Percentiles rank a stretch among this genome's conserved stretches.
phyloP scores from a whole-genome alignment of 1,140 invertebrate species.

The Belonocnema kinseyi region DNA sequence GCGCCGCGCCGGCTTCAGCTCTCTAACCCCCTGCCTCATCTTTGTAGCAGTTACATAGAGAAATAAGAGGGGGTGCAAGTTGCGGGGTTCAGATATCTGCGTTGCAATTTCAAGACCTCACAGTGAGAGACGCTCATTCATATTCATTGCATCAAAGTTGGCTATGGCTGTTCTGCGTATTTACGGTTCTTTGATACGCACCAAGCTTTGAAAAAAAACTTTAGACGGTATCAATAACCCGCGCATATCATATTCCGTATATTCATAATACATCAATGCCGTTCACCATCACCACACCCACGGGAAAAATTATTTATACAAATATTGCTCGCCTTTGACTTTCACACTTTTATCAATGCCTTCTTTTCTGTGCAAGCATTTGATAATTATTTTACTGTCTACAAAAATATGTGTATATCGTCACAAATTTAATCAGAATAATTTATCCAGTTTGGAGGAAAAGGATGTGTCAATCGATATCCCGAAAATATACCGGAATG shows the following conservation, averaged over 20 bases:
- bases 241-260: constrained; percentile 21
- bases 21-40: constrained; percentile 16
- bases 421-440: no score
- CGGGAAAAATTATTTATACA: constrained; percentile 16
- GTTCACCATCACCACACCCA: constrained; percentile 10
- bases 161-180: constrained; percentile 43
- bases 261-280: constrained; percentile 31
- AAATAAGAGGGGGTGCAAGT: constrained; percentile 8
- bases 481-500: no score
- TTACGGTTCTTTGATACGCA: constrained; percentile 40
- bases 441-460: no score
- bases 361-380: background rate
- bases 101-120: constrained; percentile 51
- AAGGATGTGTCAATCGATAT: no score
- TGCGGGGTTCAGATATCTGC: constrained; percentile 53
- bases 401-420: no score
- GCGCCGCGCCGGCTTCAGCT: constrained; percentile 30
- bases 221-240: constrained; percentile 25
- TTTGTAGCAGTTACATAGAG: background rate
- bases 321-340: constrained; percentile 18
- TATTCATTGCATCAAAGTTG: constrained; percentile 55
- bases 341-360: background rate
- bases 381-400: no score
- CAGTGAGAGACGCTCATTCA: constrained; percentile 47
- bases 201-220: constrained; percentile 1